Percentiles rank a stretch among this genome's conserved stretches.
phyloP scores from a whole-genome alignment of 2,797 vertebrate genomes.

The Chelon auratus region DNA sequence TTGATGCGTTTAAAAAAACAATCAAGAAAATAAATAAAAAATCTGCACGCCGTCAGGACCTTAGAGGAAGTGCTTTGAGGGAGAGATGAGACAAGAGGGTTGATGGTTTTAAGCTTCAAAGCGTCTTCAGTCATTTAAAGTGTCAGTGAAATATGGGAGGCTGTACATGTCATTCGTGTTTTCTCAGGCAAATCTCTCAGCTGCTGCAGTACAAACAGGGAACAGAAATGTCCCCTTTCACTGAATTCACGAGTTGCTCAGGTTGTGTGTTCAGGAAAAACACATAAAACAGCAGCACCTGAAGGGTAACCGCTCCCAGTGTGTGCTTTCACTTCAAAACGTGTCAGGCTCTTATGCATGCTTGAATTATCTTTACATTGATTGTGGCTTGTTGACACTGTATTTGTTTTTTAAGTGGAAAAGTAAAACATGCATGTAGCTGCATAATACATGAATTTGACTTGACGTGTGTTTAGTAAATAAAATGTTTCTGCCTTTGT shows the following conservation, averaged over 20 bases:
- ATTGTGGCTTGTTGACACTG: not conserved
- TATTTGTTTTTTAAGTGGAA: no score
- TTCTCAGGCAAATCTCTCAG: conserved; percentile 24
- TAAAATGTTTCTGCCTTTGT: not conserved
- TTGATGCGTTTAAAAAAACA: not conserved
- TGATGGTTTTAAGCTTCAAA: not conserved
- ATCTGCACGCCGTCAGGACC: no score
- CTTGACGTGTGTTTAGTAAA: not conserved
- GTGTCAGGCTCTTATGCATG: no score
- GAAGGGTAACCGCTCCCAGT: no score
- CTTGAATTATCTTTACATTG: not conserved
- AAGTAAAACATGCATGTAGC: no score
- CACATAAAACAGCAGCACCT: conserved; percentile 4
- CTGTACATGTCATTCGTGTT: conserved; percentile 4
- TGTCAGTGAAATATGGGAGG: not conserved
- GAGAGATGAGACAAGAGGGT: not conserved
- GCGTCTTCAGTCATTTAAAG: not conserved
- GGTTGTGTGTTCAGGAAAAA: not conserved
- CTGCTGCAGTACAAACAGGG: conserved; percentile 5
- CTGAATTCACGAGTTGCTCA: conserved; percentile 2
- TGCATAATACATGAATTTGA: no score
- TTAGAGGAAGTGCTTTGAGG: no score
- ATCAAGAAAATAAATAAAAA: not conserved
- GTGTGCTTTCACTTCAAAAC: no score
- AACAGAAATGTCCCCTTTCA: not conserved